Evolutionary conservation across 1,140 invertebrate species (phyloP), one percentile per base, ranked within the genome.

Genomic region (Drosophila arizonae): DNA sequence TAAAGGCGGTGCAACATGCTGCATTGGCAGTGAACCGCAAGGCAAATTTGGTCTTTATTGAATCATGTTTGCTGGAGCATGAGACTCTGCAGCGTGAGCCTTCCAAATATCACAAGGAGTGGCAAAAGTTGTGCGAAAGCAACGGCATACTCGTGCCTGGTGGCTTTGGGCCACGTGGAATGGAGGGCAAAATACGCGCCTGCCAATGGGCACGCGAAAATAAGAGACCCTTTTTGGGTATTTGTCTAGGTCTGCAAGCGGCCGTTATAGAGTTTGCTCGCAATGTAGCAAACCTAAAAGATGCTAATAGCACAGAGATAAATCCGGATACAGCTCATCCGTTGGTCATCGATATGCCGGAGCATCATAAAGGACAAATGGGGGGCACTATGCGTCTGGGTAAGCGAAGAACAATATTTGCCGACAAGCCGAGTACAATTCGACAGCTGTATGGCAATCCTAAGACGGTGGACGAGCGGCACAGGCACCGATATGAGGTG

Each of bases 331-430:
- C 96, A 17, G 92, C 92, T 24, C 90, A 96, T 90, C 96, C 96
- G 24, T 92, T 99, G 30, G 96, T 99, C 1, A 98, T 99, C 67
- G 98, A 99, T 77, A 99, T 99, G 99, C 98, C 98, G 0, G 99
- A 99, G 93, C 97, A 99, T 92, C 97, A 98, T 92, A 94, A 94
- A 5, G 97, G 97, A 1, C 93, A 96, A 72, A 95, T 99, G 94
- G 99, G 99, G 5, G 99, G 98, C 24, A 99, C 99, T 0, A 99
- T 99, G 99, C 94, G 99, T 67, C 93, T 99, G 9, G 99, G 99
- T 10, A 97, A 96, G 90, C 94, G 98, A 76, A 95, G 94, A 48
- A 99, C 99, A 1, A 92, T 96, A 41, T 98, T 99, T 81, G 93
- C 93, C 57, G 74, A 91, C 0, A 79, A 90, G 17, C 79, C 88